These are phyloP conservation scores for Odontocerum albicorne DNA, from an alignment of 2,888 invertebrate species.

Conservation along the genomic window DNA sequence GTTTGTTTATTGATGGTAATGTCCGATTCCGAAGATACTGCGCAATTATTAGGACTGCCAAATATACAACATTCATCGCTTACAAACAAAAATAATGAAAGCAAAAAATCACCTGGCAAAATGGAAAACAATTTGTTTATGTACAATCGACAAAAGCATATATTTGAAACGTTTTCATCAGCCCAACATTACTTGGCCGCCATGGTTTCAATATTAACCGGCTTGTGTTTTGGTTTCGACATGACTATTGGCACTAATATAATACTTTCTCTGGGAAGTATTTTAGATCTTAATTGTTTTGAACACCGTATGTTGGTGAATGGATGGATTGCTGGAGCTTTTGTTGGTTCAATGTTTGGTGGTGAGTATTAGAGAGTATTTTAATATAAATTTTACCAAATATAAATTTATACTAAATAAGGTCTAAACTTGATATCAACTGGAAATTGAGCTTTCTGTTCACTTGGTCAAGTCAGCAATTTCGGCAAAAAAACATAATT, in stretches of 20 bases:
- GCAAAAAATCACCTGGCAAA: background rate
- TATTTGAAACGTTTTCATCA: slow-evolving; percentile 12
- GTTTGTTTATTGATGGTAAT: slow-evolving; percentile 7
- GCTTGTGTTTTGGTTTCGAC: slow-evolving; percentile 20
- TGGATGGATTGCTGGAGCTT: slow-evolving; percentile 20
- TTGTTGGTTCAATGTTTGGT: slow-evolving; percentile 9
- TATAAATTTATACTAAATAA: background rate
- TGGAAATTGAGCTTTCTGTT: too few relatives aligned
- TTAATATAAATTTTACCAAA: background rate
- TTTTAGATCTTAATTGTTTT: slow-evolving; percentile 22
- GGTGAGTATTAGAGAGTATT: slow-evolving; percentile 5
- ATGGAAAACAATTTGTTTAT: slow-evolving; percentile 3
- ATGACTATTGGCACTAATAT: slow-evolving; percentile 21
- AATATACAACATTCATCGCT: too few relatives aligned
- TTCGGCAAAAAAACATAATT: too few relatives aligned
- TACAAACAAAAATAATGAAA: too few relatives aligned
- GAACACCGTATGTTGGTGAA: slow-evolving; percentile 20
- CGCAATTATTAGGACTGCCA: slow-evolving; percentile 16
- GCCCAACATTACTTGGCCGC: slow-evolving; percentile 7
- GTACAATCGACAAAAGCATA: slow-evolving; percentile 13
- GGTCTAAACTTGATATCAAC: too few relatives aligned
- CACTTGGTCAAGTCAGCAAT: too few relatives aligned
- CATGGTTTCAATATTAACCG: slow-evolving; percentile 11
- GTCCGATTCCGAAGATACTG: slow-evolving; percentile 26
- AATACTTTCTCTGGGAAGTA: slow-evolving; percentile 17